phyloP scores from a whole-genome alignment of 2,888 invertebrate genomes.

The Priocnemis perturbator region DNA sequence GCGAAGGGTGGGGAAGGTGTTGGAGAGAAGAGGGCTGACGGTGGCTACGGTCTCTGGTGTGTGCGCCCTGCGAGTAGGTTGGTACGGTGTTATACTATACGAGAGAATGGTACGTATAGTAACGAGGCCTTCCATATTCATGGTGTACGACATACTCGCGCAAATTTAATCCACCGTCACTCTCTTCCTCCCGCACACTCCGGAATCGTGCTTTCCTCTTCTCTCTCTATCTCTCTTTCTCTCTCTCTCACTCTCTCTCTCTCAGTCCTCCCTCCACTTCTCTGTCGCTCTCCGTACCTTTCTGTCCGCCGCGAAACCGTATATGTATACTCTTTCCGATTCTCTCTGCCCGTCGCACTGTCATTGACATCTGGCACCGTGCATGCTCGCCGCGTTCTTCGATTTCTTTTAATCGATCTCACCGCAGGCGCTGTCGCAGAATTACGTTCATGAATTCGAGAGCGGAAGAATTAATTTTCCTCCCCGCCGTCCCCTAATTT shows the following conservation, averaged over 20 bases:
- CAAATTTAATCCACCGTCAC: constrained; percentile 69
- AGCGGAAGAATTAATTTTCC: no score
- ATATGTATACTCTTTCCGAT: constrained; percentile 1
- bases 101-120: constrained; percentile 64
- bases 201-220: constrained; percentile 13
- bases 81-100: constrained; percentile 47
- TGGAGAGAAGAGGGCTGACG: constrained; percentile 22
- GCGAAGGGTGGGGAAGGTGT: constrained; percentile 16
- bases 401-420: constrained; percentile 28
- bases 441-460: neutral
- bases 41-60: constrained; percentile 43
- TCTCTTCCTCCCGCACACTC: constrained; percentile 35
- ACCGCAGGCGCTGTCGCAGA: neutral
- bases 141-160: constrained; percentile 67
- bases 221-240: constrained; percentile 12
- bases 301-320: neutral
- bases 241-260: constrained; percentile 11
- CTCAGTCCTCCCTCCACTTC: constrained; percentile 19
- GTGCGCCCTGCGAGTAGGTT: constrained; percentile 42
- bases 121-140: constrained; percentile 74
- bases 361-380: constrained; percentile 30
- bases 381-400: constrained; percentile 47
- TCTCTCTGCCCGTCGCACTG: neutral
- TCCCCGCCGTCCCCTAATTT: no score
- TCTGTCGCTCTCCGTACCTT: neutral